Percentiles rank a stretch among this genome's conserved stretches.
Evolutionary conservation across 2,888 invertebrate genomes (phyloP).

Genomic region (Platycnemis pennipes): DNA sequence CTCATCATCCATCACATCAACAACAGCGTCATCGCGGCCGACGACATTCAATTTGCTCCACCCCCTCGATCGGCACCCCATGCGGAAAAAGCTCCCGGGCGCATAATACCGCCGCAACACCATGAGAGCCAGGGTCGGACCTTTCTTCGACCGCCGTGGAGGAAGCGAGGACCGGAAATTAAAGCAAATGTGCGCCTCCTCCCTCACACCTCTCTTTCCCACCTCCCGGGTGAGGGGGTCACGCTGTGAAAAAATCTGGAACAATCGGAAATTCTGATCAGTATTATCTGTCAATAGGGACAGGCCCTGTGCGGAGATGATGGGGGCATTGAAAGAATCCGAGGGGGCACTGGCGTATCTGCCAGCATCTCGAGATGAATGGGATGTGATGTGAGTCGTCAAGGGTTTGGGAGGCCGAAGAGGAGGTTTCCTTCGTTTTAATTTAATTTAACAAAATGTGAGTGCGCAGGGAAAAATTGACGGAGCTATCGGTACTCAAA

Average conservation of each 20-base stretch:
- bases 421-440: neutral
- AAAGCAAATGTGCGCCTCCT: neutral
- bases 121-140: neutral
- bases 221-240: neutral
- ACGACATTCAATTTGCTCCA: constrained; percentile 2
- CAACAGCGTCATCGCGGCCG: neutral
- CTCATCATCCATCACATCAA: neutral
- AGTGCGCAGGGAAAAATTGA: neutral
- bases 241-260: neutral
- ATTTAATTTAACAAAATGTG: neutral
- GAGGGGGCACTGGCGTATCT: neutral
- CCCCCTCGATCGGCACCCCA: neutral
- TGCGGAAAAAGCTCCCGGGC: neutral
- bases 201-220: neutral
- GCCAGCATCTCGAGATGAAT: neutral
- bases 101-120: neutral
- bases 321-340: neutral
- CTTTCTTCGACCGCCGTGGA: neutral
- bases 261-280: neutral
- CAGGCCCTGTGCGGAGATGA: neutral
- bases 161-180: constrained; percentile 11
- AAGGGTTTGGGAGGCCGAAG: neutral
- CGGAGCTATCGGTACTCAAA: neutral
- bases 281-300: neutral
- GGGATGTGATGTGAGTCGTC: no score